Evolutionary conservation across 1,140 invertebrate species (phyloP), one percentile per base, ranked within the genome.

Genomic region (Watersipora subatra): DNA sequence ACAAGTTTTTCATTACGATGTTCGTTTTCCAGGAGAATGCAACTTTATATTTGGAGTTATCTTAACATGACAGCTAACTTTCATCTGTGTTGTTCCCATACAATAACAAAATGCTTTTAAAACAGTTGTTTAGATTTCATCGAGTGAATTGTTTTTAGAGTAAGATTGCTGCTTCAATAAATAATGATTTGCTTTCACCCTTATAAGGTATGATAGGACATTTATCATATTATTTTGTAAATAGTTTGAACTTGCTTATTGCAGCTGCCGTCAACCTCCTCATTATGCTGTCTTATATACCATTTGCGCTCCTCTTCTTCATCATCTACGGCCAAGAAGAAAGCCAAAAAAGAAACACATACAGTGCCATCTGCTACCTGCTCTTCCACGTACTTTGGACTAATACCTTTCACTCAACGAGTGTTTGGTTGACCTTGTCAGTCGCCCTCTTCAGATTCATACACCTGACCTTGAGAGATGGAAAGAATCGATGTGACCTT

Each of bases 371-470:
- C 34, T 46, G 34, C n/a, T 78, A 78, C 64, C 71, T 76, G 28
- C 61, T 75, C 7, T 73, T 78, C 57, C 73, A 77, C 67, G 76
- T 73, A 67, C 67, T 91, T 67, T 93, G 93, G 73, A 81, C 83
- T 3, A 80, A 83, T 85, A 89, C 92, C 0, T 84, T 88, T 75
- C 93, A 97, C 77, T 93, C 92, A 1, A 91, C 95, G 66, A 92
- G 92, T 0, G 94, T 93, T 69, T 94, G 89, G 86, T 77, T 97
- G 68, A 95, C 93, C 0, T 88, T 97, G 0, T 89, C 90, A 0
- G 77, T 97, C 59, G 93, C 93, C 0, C 86, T 96, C 2, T 97
- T 93, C 90, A 82, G 93, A 3, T 96, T 92, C 75, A 88, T 96
- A 25, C 91, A 91, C 0, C 89, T 94, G 0, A 84, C 85, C 64